Evolutionary conservation across 2,888 invertebrate species (phyloP).

Genomic region (Lochmaea crataegi): DNA sequence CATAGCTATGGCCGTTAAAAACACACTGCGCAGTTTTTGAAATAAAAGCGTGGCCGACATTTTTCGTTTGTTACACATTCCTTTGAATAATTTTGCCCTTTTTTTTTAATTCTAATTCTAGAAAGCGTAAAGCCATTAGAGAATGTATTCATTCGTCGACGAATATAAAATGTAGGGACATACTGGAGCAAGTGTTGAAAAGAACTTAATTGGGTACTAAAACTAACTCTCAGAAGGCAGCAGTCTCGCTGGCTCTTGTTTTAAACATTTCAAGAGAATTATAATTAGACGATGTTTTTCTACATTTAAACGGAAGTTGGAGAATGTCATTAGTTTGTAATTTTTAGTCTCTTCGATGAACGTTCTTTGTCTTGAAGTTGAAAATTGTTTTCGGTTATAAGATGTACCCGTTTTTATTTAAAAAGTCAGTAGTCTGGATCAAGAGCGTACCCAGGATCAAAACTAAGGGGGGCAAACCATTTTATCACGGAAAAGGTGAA

Average conservation of each 20-base stretch:
- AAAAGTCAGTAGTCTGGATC: too few relatives aligned
- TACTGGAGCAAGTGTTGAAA: slow-evolving; percentile 17
- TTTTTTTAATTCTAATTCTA: slow-evolving; percentile 9
- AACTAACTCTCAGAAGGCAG: not conserved
- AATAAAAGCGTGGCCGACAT: slow-evolving; percentile 8
- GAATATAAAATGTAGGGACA: slow-evolving; percentile 22
- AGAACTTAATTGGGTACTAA: slow-evolving; percentile 21
- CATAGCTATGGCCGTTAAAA: not conserved
- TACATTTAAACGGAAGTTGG: not conserved
- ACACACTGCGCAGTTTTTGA: slow-evolving; percentile 9
- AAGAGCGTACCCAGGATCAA: too few relatives aligned
- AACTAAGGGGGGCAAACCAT: too few relatives aligned
- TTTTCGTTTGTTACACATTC: slow-evolving; percentile 15
- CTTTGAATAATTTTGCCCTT: slow-evolving; percentile 14
- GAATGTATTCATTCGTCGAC: slow-evolving; percentile 22
- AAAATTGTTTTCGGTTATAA: too few relatives aligned
- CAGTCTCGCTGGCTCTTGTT: not conserved
- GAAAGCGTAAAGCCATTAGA: slow-evolving; percentile 25
- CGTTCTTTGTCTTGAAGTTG: too few relatives aligned
- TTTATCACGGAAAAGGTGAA: too few relatives aligned
- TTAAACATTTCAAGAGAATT: slow-evolving; percentile 8
- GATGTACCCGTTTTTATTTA: too few relatives aligned
- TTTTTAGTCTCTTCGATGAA: too few relatives aligned
- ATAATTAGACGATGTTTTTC: slow-evolving; percentile 9
- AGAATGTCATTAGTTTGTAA: not conserved